These are phyloP conservation scores for Pectinophora gossypiella DNA, from an alignment of 1,140 invertebrate species.

Conservation along the genomic window DNA sequence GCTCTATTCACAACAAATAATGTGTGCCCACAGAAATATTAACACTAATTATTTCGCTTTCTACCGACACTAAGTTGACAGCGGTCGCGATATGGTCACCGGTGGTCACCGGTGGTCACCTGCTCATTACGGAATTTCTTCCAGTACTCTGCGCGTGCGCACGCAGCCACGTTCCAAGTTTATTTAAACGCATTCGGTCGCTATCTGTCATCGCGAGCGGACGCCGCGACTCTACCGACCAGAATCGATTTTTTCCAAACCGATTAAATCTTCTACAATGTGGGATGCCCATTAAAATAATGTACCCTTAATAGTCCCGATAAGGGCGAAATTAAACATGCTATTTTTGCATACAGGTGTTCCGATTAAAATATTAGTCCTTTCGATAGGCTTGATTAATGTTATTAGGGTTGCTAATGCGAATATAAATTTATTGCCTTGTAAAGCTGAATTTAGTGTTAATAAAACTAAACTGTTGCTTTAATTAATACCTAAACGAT, in stretches of 20 bases:
- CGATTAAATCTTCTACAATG: slow-evolving; percentile 57
- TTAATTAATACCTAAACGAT: neutral
- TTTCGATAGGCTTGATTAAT: neutral
- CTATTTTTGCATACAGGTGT: slow-evolving; percentile 15
- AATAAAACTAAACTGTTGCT: neutral
- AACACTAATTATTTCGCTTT: slow-evolving; percentile 42
- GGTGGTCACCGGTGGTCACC: slow-evolving; percentile 24
- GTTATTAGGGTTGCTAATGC: slow-evolving; percentile 10
- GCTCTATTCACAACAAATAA: too few relatives aligned
- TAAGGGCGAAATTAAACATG: slow-evolving; percentile 28
- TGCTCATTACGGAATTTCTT: slow-evolving; percentile 50
- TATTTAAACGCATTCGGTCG: slow-evolving; percentile 48
- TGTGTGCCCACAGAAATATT: slow-evolving; percentile 26
- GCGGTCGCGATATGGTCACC: slow-evolving; percentile 35
- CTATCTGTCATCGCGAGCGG: slow-evolving; percentile 63
- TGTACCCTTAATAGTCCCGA: slow-evolving; percentile 44
- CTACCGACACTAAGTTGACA: slow-evolving; percentile 50
- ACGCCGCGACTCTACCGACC: slow-evolving; percentile 38
- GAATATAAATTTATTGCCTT: slow-evolving; percentile 18
- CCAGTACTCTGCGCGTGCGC: slow-evolving; percentile 36
- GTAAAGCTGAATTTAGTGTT: neutral
- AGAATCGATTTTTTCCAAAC: slow-evolving; percentile 9
- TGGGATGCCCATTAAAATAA: slow-evolving; percentile 61
- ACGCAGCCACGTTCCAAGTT: slow-evolving; percentile 32
- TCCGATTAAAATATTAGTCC: slow-evolving; percentile 3